Evolutionary conservation across 2,888 invertebrate species (phyloP), one percentile per base, ranked within the genome.

Genomic region (Hirtodrosophila alboralis): DNA sequence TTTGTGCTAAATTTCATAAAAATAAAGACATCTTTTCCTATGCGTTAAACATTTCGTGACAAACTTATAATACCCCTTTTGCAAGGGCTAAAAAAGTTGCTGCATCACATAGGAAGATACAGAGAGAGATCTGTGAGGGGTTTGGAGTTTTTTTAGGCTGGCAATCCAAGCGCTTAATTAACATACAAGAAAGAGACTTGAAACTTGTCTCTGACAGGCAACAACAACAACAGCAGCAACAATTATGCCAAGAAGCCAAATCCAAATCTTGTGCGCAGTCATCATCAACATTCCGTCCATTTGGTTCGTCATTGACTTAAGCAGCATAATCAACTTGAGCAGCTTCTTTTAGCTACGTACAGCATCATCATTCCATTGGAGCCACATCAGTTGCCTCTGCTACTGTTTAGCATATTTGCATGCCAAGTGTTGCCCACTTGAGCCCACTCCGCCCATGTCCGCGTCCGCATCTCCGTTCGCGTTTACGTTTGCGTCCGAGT

Each of bases 351-450:
- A 57, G 54, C 53, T 40, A 44, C 18, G n/a, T 36, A 12, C 21
- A 13, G 0, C 12, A 8, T 3, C 12, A 9, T 6, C 16, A 4
- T 34, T 28, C 28, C 18, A 18, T n/a, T 18, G 18, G 18, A n/a
- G 36, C 47, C 63, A 59, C 59, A 54, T 9, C 9, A 23, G 31
- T 13, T 59, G 33, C 36, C 30, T 64, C 76, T 62, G 81, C 83
- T 86, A 84, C 84, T 86, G 84, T 84, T 84, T 86, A 87, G 87
- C 84, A 84, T 84, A 85, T 84, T 86, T 83, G 72, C 75, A 75
- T 79, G 75, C 87, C 80, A 71, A 84, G 84, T 79, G 87, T 62
- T 76, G 52, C 60, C 64, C 85, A 78, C 86, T 86, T 60, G 64
- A 80, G 73, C 58, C 60, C 54, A 57, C 61, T 58, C 62, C 66